Percentiles rank a stretch among this genome's conserved stretches.
Evolutionary conservation across 2,888 invertebrate species (phyloP).

Genomic region (Tanytarsus gracilentus): DNA sequence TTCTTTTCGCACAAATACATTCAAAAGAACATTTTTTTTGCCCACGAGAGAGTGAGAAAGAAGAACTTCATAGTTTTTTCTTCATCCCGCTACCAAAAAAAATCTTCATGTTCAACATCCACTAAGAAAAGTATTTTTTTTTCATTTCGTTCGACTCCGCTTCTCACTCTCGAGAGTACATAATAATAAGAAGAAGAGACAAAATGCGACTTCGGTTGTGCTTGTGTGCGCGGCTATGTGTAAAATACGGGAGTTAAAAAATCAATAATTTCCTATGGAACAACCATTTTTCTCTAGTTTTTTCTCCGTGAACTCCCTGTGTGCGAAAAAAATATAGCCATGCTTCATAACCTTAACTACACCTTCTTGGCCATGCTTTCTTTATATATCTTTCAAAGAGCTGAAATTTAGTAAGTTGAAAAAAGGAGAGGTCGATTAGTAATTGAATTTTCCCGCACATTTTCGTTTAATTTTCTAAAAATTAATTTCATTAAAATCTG

Average conservation of each 20-base stretch:
- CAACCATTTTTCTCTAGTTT: constrained; percentile 8
- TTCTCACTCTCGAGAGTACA: too few relatives aligned
- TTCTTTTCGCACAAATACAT: constrained; percentile 9
- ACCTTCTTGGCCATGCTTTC: background rate
- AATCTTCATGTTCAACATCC: background rate
- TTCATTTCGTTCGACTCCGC: background rate
- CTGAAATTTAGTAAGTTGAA: background rate
- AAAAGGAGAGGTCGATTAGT: too few relatives aligned
- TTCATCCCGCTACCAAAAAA: background rate
- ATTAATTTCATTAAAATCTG: too few relatives aligned
- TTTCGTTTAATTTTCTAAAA: too few relatives aligned
- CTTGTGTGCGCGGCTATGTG: constrained; percentile 1
- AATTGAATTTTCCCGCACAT: too few relatives aligned
- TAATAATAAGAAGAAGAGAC: constrained; percentile 2
- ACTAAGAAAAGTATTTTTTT: background rate
- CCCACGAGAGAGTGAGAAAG: background rate
- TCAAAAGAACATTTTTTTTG: background rate
- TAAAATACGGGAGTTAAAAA: constrained; percentile 3
- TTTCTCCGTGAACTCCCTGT: background rate
- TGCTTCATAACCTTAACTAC: constrained; percentile 6
- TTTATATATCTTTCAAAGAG: background rate
- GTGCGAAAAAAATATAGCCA: background rate
- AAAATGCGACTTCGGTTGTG: background rate
- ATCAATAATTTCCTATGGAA: constrained; percentile 28
- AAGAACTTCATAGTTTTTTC: constrained; percentile 3